Evolutionary conservation across 2,888 invertebrate species (phyloP).

Genomic region (Iphiclides podalirius): DNA sequence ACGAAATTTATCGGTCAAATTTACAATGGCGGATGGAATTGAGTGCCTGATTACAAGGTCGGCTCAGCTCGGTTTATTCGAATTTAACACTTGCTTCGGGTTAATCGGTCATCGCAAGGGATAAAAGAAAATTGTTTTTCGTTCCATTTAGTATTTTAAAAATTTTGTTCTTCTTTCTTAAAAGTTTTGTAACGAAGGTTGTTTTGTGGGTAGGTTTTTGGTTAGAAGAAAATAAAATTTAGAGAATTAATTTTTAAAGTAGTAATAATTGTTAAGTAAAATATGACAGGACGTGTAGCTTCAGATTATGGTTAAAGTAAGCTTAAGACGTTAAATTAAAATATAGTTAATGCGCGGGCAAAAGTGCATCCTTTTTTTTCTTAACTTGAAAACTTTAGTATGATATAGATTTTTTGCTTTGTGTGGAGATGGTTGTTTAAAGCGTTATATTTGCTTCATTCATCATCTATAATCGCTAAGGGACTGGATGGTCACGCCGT

Average conservation of each 20-base stretch:
- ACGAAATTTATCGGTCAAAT: neutral
- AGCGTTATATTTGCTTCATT: neutral
- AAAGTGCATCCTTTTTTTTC: no score
- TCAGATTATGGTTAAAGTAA: no score
- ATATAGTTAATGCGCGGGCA: no score
- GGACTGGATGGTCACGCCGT: neutral
- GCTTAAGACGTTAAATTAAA: no score
- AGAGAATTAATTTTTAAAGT: no score
- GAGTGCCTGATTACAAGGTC: neutral
- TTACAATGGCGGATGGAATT: neutral
- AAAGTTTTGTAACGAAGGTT: neutral
- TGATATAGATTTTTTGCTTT: neutral
- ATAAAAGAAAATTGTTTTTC: neutral
- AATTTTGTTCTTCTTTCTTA: neutral
- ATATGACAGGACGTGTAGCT: no score
- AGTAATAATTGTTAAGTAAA: no score
- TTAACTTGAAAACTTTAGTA: neutral
- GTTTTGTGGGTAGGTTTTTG: neutral
- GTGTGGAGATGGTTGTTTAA: neutral
- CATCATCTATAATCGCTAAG: neutral
- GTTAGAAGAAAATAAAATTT: neutral
- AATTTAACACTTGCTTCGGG: neutral
- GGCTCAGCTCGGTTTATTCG: neutral
- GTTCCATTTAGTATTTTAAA: neutral
- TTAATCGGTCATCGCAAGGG: neutral